Evolutionary conservation across 2,797 vertebrate species (phyloP).

Genomic region (Gallinago stenura): DNA sequence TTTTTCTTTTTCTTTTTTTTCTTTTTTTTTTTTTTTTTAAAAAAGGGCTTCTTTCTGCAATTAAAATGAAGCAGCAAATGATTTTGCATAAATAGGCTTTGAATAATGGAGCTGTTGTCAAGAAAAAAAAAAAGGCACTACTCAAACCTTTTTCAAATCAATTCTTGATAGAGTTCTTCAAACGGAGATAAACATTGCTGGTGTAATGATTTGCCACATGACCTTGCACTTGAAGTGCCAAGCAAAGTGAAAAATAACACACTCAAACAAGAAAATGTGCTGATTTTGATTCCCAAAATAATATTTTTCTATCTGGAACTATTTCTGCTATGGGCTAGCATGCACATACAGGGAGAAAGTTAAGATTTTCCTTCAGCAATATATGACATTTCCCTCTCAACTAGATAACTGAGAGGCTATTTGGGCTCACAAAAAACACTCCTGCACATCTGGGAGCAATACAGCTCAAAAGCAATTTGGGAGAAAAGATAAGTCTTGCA

Average conservation of each 20-base stretch:
- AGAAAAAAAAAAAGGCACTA: not conserved
- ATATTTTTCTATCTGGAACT: conserved; percentile 48
- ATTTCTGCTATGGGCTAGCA: conserved; percentile 15
- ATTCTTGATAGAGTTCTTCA: conserved; percentile 7
- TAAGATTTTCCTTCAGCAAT: conserved; percentile 40
- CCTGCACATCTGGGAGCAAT: conserved; percentile 42
- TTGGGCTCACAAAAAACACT: conserved; percentile 27
- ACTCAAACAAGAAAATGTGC: conserved; percentile 43
- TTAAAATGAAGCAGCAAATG: conserved; percentile 55
- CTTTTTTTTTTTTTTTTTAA: not conserved
- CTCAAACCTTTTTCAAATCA: conserved; percentile 26
- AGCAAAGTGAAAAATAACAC: conserved; percentile 55
- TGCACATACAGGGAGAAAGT: not conserved
- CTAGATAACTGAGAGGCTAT: conserved; percentile 47
- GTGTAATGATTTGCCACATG: conserved; percentile 50
- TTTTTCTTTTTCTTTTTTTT: not conserved
- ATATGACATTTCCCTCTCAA: conserved; percentile 29
- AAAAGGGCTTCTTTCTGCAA: not conserved
- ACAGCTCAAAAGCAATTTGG: not conserved
- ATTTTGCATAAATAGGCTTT: conserved; percentile 46
- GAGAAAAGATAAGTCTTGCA: not conserved
- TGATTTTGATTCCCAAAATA: conserved; percentile 63
- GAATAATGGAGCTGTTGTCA: conserved; percentile 41
- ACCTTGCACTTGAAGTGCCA: conserved; percentile 45
- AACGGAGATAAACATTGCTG: conserved; percentile 10